A percentile compares a stretch with the other conserved stretches of the same genome.
Conservation (phyloP, 2,888 invertebrate species). For the Dicyrtoma fusca region DNA sequence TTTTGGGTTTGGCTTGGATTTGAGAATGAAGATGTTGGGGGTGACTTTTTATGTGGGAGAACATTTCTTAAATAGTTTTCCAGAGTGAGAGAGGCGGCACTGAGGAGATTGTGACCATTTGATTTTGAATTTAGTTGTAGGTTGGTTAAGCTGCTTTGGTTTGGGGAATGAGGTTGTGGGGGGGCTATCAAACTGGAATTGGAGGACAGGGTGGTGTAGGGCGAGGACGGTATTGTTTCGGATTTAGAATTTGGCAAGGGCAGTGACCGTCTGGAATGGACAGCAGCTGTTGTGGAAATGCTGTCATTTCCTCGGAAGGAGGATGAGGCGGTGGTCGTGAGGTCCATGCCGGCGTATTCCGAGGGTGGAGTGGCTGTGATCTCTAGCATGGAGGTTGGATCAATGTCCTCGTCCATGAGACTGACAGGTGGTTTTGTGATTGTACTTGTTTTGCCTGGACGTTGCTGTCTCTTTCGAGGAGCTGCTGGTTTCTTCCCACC, state of each 20-base stretch:
- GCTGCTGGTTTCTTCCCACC: slow-evolving; percentile 23
- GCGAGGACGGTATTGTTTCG: no score
- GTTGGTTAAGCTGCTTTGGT: no score
- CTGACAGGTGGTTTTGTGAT: slow-evolving; percentile 26
- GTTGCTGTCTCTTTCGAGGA: slow-evolving; percentile 25
- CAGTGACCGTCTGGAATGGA: no score
- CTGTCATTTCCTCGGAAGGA: not conserved
- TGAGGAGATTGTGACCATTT: slow-evolving; percentile 30
- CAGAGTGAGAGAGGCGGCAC: slow-evolving; percentile 26
- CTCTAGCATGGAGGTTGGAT: slow-evolving; percentile 53
- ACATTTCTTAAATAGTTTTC: slow-evolving; percentile 32
- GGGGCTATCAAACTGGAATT: no score
- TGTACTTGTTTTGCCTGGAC: slow-evolving; percentile 38
- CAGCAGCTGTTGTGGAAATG: no score
- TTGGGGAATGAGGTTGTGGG: no score
- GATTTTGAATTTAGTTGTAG: slow-evolving; percentile 1
- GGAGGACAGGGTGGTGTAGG: no score
- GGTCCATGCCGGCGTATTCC: slow-evolving; percentile 28
- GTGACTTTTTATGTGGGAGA: slow-evolving; percentile 15
- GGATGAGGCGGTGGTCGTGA: slow-evolving; percentile 13
- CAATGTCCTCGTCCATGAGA: slow-evolving; percentile 47
- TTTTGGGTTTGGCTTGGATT: not conserved
- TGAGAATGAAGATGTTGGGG: not conserved
- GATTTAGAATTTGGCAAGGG: no score
- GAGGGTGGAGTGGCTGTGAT: slow-evolving; percentile 42